Evolutionary conservation across 1,140 invertebrate species (phyloP).

Genomic region (Drosophila rhopaloa): DNA sequence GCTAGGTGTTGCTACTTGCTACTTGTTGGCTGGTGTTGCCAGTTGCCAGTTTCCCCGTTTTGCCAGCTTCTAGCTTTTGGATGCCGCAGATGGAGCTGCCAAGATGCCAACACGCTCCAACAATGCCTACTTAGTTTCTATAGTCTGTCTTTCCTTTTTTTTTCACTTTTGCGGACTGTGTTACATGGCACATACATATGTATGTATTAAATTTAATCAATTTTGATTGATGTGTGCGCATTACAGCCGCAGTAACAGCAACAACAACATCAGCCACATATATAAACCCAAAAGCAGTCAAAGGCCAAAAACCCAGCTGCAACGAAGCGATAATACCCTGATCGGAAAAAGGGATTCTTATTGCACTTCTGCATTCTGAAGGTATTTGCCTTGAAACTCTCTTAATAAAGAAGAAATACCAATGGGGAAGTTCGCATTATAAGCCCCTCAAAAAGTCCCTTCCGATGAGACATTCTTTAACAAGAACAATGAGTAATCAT

Average conservation of each 20-base stretch:
- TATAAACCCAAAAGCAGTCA: not conserved
- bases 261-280: conserved; percentile 12
- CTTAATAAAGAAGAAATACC: no score
- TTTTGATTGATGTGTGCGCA: conserved; percentile 78
- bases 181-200: conserved; percentile 36
- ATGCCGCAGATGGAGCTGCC: conserved; percentile 71
- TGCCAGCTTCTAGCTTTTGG: conserved; percentile 21
- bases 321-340: conserved; percentile 34
- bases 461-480: not conserved
- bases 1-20: conserved; percentile 2
- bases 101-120: conserved; percentile 72
- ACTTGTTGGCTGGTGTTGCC: not conserved
- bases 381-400: no score
- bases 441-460: not conserved
- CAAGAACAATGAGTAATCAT: no score
- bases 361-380: no score
- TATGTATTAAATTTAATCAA: conserved; percentile 73
- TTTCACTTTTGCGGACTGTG: conserved; percentile 6
- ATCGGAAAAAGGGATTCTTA: not conserved
- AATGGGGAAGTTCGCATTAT: not conserved
- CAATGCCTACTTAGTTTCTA: conserved; percentile 60
- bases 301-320: conserved; percentile 20
- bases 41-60: not conserved
- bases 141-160: conserved; percentile 13
- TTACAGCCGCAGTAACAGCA: conserved; percentile 32